Base-by-base conservation (phyloP, 92 coral and sea anemone species). In the Virgularia gustaviana region DNA sequence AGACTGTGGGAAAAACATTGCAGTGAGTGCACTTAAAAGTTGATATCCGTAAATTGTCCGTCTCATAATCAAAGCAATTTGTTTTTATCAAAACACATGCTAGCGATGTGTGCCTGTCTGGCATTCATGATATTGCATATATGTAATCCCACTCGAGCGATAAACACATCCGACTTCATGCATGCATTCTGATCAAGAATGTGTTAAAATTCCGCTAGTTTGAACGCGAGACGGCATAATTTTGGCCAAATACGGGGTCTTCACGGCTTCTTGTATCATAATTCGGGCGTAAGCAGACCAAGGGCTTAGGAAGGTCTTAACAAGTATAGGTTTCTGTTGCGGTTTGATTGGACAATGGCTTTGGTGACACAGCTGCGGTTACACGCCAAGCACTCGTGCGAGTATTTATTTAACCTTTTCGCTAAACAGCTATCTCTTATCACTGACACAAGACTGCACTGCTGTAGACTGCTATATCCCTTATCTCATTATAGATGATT, bases 351-450 rank as follows among this genome's bases (percentile, higher is more conserved):
- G 51, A 68, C 60, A 68, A 68, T 68, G 60, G 24, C 55, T 51
- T 68, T 68, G 60, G 24, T 68, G 57, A 66, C 52, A 45, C 73
- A 43, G 57, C 41, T 11, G 73, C 41, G 60, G 23, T 27, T 44
- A 49, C 61, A 36, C 75, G 45, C 28, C 75, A 68, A 25, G 60
- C 60, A 12, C 75, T 34, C 54, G 45, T 45, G 29, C 15, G 44
- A 20, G 43, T 68, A 47, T 68, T 49, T 68, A 68, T 68, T 68
- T 68, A 68, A 47, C 75, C 60, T 68, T 68, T 68, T 39, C 35
- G 39, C 29, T 13, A 66, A 49, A 68, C 61, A 68, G 60, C 51
- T 49, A 68, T 49, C 11, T 68, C 75, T 68, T 68, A 68, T 68
- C 75, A 34, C 2, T 12, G 13, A 35, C 32, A 68, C 39, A 51